Conservation (phyloP, 2,888 invertebrate genomes). For the Brachylomia viminalis region DNA sequence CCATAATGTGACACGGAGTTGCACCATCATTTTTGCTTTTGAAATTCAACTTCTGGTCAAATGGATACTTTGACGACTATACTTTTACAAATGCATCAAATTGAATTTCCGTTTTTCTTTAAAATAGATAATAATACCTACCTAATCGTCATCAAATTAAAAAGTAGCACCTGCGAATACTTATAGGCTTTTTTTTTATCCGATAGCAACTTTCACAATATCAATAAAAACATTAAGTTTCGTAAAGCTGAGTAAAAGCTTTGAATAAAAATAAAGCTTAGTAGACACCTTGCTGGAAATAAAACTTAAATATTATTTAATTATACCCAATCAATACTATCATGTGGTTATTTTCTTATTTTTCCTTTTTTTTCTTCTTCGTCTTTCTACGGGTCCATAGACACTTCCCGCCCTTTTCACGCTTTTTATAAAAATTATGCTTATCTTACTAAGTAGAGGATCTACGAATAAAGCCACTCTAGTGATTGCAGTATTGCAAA, state of each 20-base stretch:
- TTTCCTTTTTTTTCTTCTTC: neutral
- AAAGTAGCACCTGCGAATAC: neutral
- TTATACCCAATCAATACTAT: conserved; percentile 52
- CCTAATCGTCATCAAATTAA: neutral
- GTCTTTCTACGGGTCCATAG: conserved; percentile 7
- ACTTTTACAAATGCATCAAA: neutral
- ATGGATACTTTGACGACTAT: neutral
- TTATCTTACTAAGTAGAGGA: conserved; percentile 43
- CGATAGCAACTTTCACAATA: conserved; percentile 49
- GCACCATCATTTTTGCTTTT: neutral
- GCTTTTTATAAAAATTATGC: conserved; percentile 59
- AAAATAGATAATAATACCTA: too few species aligned
- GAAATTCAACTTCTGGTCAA: neutral
- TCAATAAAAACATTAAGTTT: conserved; percentile 23
- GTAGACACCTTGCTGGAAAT: conserved; percentile 53
- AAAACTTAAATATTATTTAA: conserved; percentile 36
- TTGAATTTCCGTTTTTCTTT: neutral
- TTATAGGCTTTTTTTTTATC: conserved; percentile 9
- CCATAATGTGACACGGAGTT: too few species aligned
- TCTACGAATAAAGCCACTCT: conserved; percentile 59
- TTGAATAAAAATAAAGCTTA: conserved; percentile 50
- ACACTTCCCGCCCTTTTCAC: conserved; percentile 26
- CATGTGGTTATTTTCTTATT: conserved; percentile 32
- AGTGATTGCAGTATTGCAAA: conserved; percentile 50
- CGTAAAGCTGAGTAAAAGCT: conserved; percentile 54